Evolutionary conservation across 2,113 vertebrate genomes (phyloP), one percentile per base, ranked within the genome.

Genomic region (Gallinago media): DNA sequence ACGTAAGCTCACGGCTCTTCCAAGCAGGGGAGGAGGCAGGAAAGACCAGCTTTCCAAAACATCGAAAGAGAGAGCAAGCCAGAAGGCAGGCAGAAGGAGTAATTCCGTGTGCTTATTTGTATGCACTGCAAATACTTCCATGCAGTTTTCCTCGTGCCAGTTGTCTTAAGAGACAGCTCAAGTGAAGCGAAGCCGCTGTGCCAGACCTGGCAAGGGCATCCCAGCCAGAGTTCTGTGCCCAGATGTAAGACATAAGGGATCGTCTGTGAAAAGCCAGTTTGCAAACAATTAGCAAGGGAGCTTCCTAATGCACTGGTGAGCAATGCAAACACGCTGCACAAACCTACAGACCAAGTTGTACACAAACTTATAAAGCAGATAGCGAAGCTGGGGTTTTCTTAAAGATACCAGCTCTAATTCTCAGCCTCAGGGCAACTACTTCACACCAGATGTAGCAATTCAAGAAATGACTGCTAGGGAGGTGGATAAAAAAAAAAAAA

Each of bases 171-270:
- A 85, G 93, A 94, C 81, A 82, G 58, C 84, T 93, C 46, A 54
- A 95, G 87, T 76, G 84, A 93, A 85, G 81, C 13, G 1, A 89
- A 88, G n/a, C 56, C 91, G 93, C 87, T 95, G 93, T 65, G 74
- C 84, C 74, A 92, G 81, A 58, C 29, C 71, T 91, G 89, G 93
- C 94, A 91, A 95, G 70, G 81, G 74, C 87, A 89, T 6, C 71
- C 34, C 62, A 85, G 61, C 27, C 61, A 54, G 65, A 63, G 61
- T 25, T 91, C 56, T 34, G 66, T n/a, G 61, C 83, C 70, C 87
- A 92, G 89, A 91, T 89, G 87, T 38, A 66, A 87, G 59, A 75
- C 77, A 34, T 42, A 54, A 89, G 73, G 87, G 74, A 85, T 18
- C 0, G 0, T n/a, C 77, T 91, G 81, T 61, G 54, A 62, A 88